Base-by-base conservation (phyloP, 1,140 invertebrate genomes). In the Hypothenemus hampei region DNA sequence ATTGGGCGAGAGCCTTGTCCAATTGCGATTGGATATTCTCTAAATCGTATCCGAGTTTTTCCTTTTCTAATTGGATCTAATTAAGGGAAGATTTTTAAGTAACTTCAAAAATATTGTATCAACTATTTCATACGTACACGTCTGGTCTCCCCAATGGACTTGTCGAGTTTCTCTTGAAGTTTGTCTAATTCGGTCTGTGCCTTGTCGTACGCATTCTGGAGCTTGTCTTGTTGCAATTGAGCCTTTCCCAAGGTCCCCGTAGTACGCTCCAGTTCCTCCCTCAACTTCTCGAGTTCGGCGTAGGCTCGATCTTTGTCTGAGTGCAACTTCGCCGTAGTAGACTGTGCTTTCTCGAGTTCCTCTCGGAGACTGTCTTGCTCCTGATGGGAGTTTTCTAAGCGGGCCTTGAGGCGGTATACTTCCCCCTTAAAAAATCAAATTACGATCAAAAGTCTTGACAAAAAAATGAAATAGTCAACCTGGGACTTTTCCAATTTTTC, bases 401-500 rank as follows among this genome's bases (percentile, higher is more conserved):
- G 86, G 10, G 92, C 92, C 73, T 95, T 94, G 51, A 95, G 78
- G 65, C 91, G 80, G 68, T 95, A 95, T 10, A 96, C 91, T 72
- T 96, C 93, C 44, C 91, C 91, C 55, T 57, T 31, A 24, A 51
- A 43, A 1, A 31, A 31, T 31, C 13, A 13, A 13, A 11, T 31
- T 31, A 2, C 3, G 26, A 1, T 31, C 10, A 13, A 31, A 31
- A 13, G 26, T 13, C 10, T 3, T 8, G 1, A 31, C 5, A 31
- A 31, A 3, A 31, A 11, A 31, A 31, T 31, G 1, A 31, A 31
- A 8, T 3, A 8, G 26, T n/a, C n/a, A n/a, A 57, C 55, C 72
- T 95, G 92, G 41, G 89, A 91, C 73, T 94, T 93, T 72, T 93
- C 89, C 35, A 92, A 74, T 74, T 95, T 95, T 69, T 95, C 92